Evolutionary conservation across 2,888 invertebrate species (phyloP).

Genomic region (Romanomermis culicivorax): DNA sequence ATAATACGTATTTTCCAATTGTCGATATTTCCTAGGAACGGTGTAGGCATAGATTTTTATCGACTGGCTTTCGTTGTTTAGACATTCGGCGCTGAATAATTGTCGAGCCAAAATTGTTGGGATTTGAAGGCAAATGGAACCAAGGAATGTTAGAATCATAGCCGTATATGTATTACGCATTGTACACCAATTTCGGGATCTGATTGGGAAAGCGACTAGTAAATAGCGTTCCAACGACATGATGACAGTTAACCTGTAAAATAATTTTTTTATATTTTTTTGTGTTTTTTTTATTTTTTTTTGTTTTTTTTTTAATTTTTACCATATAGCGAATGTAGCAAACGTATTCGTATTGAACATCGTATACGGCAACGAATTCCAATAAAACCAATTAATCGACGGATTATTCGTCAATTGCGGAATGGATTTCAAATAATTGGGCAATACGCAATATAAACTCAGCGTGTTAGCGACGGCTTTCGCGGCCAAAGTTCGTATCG

Average conservation of each 20-base stretch:
- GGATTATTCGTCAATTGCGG: background rate
- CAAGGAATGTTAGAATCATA: background rate
- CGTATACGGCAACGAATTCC: background rate
- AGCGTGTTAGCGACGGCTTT: constrained; percentile 9
- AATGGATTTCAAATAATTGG: background rate
- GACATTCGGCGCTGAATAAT: constrained; percentile 1
- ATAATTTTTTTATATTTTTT: too few relatives aligned
- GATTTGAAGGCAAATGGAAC: constrained; percentile 8
- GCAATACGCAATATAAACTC: background rate
- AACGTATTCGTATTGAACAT: constrained; percentile 5
- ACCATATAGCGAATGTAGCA: constrained; percentile 8
- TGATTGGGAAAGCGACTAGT: constrained; percentile 11
- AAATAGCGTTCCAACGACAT: constrained; percentile 11
- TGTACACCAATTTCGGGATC: constrained; percentile 1
- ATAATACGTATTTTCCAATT: background rate
- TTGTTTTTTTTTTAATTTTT: too few relatives aligned
- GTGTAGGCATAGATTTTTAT: background rate
- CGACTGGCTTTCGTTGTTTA: background rate
- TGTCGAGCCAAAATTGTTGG: constrained; percentile 4
- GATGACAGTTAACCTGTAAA: constrained; percentile 9
- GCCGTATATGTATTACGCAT: constrained; percentile 1
- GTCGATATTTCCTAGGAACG: background rate
- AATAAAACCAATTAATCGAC: background rate
- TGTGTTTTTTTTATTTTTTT: too few relatives aligned
- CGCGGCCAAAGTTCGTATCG: constrained; percentile 6